phyloP scores from a whole-genome alignment of 2,888 invertebrate species.

The Melinaea menophilus region DNA sequence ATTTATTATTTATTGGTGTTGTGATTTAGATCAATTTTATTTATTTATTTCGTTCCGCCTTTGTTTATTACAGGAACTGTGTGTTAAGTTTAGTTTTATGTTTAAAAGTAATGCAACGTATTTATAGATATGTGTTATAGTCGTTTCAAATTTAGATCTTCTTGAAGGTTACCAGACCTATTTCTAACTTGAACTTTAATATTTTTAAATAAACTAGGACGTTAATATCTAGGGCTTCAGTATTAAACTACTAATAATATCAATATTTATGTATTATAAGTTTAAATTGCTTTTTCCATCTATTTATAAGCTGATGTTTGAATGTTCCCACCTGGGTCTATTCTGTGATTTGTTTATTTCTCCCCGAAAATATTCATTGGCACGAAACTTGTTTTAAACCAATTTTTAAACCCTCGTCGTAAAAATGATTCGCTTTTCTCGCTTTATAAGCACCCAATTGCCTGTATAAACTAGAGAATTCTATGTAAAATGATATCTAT shows the following conservation, averaged over 20 bases:
- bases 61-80: not conserved
- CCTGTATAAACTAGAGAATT: not conserved
- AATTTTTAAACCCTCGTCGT: constrained; percentile 3
- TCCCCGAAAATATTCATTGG: not conserved
- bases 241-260: too few species aligned
- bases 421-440: not conserved
- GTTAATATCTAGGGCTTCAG: too few species aligned
- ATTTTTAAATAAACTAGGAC: too few species aligned
- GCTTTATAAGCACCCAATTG: not conserved
- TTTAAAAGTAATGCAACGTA: not conserved
- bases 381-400: not conserved
- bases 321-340: not conserved
- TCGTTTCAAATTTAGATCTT: too few species aligned
- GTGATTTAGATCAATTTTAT: not conserved
- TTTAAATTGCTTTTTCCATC: too few species aligned
- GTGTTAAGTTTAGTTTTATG: not conserved
- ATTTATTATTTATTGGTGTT: not conserved
- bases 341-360: not conserved
- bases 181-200: too few species aligned
- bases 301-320: not conserved
- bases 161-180: too few species aligned
- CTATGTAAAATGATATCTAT: too few species aligned
- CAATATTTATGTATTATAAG: too few species aligned
- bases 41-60: not conserved
- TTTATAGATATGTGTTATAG: not conserved